Evolutionary conservation across 2,888 invertebrate genomes (phyloP).

Genomic region (Iselma pallidipennis): DNA sequence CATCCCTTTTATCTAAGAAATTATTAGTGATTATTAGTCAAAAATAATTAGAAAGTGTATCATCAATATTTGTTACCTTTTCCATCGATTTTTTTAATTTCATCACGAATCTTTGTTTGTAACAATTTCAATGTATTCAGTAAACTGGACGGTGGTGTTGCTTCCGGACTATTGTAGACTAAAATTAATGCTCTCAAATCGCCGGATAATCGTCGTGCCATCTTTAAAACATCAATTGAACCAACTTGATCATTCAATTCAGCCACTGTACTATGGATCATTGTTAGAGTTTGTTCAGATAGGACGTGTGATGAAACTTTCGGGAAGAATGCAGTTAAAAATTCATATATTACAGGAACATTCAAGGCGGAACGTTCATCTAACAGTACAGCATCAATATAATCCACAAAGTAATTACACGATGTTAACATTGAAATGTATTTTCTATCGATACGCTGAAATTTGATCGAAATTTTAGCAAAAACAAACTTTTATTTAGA

Average conservation of each 20-base stretch:
- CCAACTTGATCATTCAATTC: slow-evolving; percentile 61
- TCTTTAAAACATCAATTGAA: slow-evolving; percentile 58
- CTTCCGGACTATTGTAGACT: slow-evolving; percentile 59
- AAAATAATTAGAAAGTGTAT: not conserved
- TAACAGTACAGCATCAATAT: slow-evolving; percentile 84
- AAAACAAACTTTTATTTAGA: not conserved
- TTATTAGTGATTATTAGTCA: no score
- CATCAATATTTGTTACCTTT: slow-evolving; percentile 33
- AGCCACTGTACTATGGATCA: slow-evolving; percentile 66
- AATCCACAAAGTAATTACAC: slow-evolving; percentile 84
- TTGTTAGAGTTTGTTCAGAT: slow-evolving; percentile 63
- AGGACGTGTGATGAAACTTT: slow-evolving; percentile 70
- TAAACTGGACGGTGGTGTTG: slow-evolving; percentile 48
- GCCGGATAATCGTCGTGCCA: slow-evolving; percentile 59
- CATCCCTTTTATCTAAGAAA: slow-evolving; percentile 30
- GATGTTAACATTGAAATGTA: slow-evolving; percentile 80
- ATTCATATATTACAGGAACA: slow-evolving; percentile 83
- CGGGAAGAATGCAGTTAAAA: slow-evolving; percentile 86
- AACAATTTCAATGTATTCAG: slow-evolving; percentile 49
- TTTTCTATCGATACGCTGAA: slow-evolving; percentile 75
- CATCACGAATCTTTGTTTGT: slow-evolving; percentile 45
- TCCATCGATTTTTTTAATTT: slow-evolving; percentile 44
- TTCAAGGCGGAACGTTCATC: slow-evolving; percentile 87
- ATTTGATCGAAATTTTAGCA: no score
- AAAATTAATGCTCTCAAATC: slow-evolving; percentile 63